Evolutionary conservation across 2,888 invertebrate species (phyloP), one percentile per base, ranked within the genome.

Genomic region (Aphidoletes aphidimyza): DNA sequence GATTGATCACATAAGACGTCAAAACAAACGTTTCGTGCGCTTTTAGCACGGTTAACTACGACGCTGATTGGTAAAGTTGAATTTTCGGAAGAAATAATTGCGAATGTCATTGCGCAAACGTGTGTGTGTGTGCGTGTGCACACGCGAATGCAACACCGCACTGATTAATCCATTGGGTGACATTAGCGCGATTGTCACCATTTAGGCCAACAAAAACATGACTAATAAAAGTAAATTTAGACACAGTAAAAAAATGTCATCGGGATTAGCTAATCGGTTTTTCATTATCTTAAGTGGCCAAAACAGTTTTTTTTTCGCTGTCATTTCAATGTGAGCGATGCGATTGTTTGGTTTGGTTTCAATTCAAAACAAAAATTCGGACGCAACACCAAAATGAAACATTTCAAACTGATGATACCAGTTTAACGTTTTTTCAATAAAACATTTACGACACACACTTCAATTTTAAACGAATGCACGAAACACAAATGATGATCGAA

Each of bases 201-300:
- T 22, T 6, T 22, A 22, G 5, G 30, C 69, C 69, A 30, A n/a
- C n/a, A 26, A 69, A 69, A 3, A 9, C 69, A 69, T 69, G 69
- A 69, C 69, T 69, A 69, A 69, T 30, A 6, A 69, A 69, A 30
- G n/a, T n/a, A n/a, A n/a, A n/a, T n/a, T n/a, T n/a, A n/a, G n/a
- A n/a, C n/a, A n/a, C n/a, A n/a, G n/a, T 22, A 54, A 54, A 54
- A 22, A 69, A 69, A 69, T 30, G 11, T 30, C 69, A 69, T 30
- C 30, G 69, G 30, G 26, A 69, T 69, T 69, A 30, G 69, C 34
- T 69, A 69, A 69, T 69, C 5, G 69, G 30, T 69, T 69, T n/a
- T 54, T 69, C 69, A 69, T 30, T 69, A 69, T 69, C 34, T 69
- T 69, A 69, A 69, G 69, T 69, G 34, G 69, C 14, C 69, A 17